These are phyloP conservation scores for Bradypodion ventrale DNA, from an alignment of 2,797 vertebrate species.

Conservation along the genomic window DNA sequence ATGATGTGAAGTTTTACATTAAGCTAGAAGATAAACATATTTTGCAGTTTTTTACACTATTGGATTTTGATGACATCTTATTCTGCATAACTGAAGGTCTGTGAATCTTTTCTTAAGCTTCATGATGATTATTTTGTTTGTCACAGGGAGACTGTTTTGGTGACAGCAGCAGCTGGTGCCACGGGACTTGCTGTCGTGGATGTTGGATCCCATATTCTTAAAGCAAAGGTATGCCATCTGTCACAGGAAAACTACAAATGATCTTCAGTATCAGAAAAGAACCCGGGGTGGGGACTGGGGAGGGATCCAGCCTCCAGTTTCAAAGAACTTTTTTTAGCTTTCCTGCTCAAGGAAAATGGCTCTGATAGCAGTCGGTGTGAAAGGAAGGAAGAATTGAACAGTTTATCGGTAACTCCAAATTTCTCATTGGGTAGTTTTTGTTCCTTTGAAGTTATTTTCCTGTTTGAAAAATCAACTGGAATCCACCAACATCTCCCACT, in stretches of 20 bases:
- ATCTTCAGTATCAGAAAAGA: background rate
- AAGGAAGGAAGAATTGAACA: background rate
- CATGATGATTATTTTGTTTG: slow-evolving; percentile 8
- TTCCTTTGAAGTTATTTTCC: background rate
- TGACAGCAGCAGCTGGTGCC: slow-evolving; percentile 69
- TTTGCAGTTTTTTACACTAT: background rate
- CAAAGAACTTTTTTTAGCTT: background rate
- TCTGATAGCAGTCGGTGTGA: background rate
- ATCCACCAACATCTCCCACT: background rate
- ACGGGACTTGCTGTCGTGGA: slow-evolving; percentile 67
- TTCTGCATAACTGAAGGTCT: too few relatives aligned
- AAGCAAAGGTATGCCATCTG: slow-evolving; percentile 62
- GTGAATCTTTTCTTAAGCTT: background rate
- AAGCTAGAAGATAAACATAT: background rate
- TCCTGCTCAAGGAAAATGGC: background rate
- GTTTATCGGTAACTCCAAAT: background rate
- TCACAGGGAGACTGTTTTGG: slow-evolving; percentile 67
- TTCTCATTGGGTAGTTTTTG: background rate
- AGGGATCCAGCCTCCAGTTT: too few relatives aligned
- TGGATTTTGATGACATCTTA: background rate
- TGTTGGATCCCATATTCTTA: slow-evolving; percentile 60
- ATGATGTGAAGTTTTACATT: background rate
- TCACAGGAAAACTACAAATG: background rate
- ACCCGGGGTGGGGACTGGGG: too few relatives aligned
- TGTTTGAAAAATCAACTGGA: background rate